Conservation (phyloP, 2,113 vertebrate genomes). For the Myrmophylax atrothorax region DNA sequence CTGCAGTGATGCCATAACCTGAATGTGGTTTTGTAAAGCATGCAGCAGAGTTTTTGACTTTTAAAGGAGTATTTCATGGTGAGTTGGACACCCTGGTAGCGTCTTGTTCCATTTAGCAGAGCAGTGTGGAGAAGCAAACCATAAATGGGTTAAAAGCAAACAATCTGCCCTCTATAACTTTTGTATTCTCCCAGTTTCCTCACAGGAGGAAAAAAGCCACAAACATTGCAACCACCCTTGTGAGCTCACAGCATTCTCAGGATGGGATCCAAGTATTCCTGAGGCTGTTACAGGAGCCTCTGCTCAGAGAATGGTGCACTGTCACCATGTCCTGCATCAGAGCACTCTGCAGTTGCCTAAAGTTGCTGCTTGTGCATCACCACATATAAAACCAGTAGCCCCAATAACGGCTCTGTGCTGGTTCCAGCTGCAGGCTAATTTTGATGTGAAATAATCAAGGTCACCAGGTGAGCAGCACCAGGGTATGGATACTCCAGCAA, state of each 20-base stretch:
- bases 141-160: background rate
- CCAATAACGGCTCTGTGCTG: background rate
- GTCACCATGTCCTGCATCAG: background rate
- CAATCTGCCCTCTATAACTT: background rate
- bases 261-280: background rate
- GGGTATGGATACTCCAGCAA: background rate
- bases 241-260: rapidly evolving
- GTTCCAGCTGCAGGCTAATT: background rate
- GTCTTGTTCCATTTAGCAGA: background rate
- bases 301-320: background rate
- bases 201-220: background rate
- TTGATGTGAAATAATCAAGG: background rate
- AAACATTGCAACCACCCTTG: background rate
- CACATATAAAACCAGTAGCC: rapidly evolving
- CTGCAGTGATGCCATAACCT: rapidly evolving
- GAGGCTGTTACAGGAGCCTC: background rate
- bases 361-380: background rate
- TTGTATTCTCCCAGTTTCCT: background rate
- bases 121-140: background rate
- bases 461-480: background rate
- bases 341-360: background rate
- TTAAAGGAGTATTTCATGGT: background rate
- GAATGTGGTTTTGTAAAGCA: background rate
- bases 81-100: background rate
- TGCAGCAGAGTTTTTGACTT: background rate